A percentile compares a stretch with the other conserved stretches of the same genome.
These are phyloP conservation scores for Cyrtonyx montezumae DNA, from an alignment of 2,113 vertebrate species.

Conservation along the genomic window DNA sequence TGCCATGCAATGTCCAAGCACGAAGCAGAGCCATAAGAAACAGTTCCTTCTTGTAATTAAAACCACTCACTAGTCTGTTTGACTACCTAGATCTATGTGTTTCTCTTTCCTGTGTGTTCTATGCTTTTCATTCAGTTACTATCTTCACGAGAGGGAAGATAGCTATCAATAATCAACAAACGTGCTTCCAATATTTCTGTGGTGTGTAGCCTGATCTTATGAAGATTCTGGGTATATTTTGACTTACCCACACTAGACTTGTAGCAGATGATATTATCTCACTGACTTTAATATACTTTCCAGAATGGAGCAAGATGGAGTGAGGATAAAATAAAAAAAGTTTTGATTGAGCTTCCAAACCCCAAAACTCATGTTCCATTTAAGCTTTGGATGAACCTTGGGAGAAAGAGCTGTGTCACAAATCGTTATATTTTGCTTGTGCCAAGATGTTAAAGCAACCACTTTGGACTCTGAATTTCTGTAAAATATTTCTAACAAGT, in stretches of 20 bases:
- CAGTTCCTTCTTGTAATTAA: neutral
- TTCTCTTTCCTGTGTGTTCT: fast-evolving
- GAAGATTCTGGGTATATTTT: neutral
- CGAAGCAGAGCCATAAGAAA: too few species aligned
- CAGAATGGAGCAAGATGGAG: neutral
- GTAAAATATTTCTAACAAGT: neutral
- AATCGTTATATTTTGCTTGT: neutral
- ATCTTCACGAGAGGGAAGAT: neutral
- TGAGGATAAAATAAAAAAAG: neutral
- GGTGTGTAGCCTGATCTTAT: neutral
- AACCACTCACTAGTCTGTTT: too few species aligned
- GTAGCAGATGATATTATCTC: neutral
- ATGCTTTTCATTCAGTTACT: neutral
- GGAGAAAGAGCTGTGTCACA: neutral
- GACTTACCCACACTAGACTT: neutral
- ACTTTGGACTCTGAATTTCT: neutral
- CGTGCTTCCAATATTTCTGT: neutral
- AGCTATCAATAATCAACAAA: neutral
- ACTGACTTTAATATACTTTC: neutral
- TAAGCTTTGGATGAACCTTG: neutral
- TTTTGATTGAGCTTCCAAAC: neutral
- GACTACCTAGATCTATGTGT: neutral
- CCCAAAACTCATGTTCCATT: neutral
- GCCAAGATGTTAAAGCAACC: neutral
- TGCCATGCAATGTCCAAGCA: neutral